Percentiles rank a stretch among this genome's conserved stretches.
phyloP scores from a whole-genome alignment of 2,888 invertebrate genomes.

The Polia nebulosa region DNA sequence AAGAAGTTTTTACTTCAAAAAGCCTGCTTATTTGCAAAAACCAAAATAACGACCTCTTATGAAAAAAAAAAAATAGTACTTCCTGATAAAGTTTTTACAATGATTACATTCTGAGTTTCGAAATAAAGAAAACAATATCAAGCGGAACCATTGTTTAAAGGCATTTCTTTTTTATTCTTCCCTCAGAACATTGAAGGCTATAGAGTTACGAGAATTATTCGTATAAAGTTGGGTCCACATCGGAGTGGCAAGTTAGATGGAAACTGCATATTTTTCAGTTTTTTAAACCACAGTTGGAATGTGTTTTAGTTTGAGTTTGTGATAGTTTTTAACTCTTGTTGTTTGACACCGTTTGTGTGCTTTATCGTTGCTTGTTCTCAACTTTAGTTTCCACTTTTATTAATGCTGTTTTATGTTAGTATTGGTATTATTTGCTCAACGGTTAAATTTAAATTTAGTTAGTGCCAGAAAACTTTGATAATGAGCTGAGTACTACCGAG shows the following conservation, averaged over 20 bases:
- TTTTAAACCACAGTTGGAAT: slow-evolving; percentile 35
- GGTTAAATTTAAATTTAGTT: no score
- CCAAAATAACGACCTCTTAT: background rate
- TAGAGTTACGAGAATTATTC: slow-evolving; percentile 39
- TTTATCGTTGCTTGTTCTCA: slow-evolving; percentile 7
- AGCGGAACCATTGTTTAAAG: slow-evolving; percentile 42
- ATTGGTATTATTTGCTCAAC: no score
- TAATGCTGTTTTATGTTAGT: background rate
- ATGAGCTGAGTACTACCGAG: no score
- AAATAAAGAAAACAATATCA: slow-evolving; percentile 40
- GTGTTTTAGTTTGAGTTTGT: slow-evolving; percentile 28
- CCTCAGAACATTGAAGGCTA: slow-evolving; percentile 31
- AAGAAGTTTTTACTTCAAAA: no score
- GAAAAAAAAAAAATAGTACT: slow-evolving; percentile 19
- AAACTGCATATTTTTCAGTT: slow-evolving; percentile 56
- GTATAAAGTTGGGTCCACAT: slow-evolving; percentile 52
- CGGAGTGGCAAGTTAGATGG: slow-evolving; percentile 49
- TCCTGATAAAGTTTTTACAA: slow-evolving; percentile 28
- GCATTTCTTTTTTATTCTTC: slow-evolving; percentile 38
- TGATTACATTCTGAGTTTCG: slow-evolving; percentile 29
- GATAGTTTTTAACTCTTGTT: slow-evolving; percentile 46
- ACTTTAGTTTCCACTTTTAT: background rate
- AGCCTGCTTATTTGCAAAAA: background rate
- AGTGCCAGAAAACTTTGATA: no score
- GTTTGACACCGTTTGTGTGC: slow-evolving; percentile 32